Conservation (phyloP, 2,113 vertebrate genomes). For the Ornithorhynchus anatinus region DNA sequence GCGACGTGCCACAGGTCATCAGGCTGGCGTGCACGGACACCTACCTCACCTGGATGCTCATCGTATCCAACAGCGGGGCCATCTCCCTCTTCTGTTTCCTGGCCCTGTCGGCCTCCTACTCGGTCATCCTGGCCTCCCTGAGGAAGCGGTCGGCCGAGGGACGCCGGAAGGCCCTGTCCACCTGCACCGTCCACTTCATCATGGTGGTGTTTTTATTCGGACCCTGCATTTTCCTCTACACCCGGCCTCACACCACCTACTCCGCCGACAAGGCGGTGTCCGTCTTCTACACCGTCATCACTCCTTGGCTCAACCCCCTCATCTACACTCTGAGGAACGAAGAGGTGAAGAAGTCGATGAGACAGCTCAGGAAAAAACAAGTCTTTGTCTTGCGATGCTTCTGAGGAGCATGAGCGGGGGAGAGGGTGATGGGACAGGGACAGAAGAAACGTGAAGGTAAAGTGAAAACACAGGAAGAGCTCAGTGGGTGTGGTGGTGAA, state of each 20-base stretch:
- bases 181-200: constrained; percentile 60
- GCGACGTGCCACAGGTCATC: constrained; percentile 60
- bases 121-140: constrained; percentile 56
- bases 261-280: constrained; percentile 57
- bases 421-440: background rate
- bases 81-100: constrained; percentile 61
- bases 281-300: constrained; percentile 60
- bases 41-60: constrained; percentile 49
- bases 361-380: constrained; percentile 34
- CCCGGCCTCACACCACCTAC: constrained; percentile 44
- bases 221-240: constrained; percentile 58
- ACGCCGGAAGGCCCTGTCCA: constrained; percentile 62
- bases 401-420: background rate
- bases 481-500: too few relatives aligned
- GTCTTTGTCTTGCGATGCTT: constrained; percentile 12
- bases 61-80: constrained; percentile 60
- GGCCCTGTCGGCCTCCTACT: constrained; percentile 56
- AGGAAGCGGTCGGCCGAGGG: constrained; percentile 48
- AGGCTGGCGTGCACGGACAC: constrained; percentile 63
- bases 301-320: constrained; percentile 62
- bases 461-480: too few relatives aligned
- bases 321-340: constrained; percentile 65
- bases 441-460: too few relatives aligned
- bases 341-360: constrained; percentile 61
- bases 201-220: constrained; percentile 63